phyloP scores from a whole-genome alignment of 2,113 vertebrate genomes.

The Pelecanus crispus region DNA sequence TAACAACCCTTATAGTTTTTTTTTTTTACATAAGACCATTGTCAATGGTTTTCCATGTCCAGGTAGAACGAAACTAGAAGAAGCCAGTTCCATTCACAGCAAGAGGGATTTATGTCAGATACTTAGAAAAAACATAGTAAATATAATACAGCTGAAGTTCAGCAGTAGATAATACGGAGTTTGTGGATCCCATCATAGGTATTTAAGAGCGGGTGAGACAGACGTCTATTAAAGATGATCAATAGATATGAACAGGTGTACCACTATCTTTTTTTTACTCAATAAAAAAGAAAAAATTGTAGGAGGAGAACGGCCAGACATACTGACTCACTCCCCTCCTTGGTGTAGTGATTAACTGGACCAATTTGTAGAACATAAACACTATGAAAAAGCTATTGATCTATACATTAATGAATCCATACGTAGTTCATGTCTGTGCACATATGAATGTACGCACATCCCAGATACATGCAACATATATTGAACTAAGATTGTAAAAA shows the following conservation, averaged over 20 bases:
- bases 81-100: background rate
- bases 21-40: background rate
- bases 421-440: background rate
- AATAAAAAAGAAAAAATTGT: background rate
- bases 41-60: background rate
- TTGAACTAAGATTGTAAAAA: background rate
- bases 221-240: background rate
- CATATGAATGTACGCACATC: background rate
- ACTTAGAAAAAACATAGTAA: background rate
- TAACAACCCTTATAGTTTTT: rapidly evolving
- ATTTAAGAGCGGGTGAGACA: background rate
- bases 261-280: background rate
- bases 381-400: background rate
- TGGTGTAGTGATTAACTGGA: background rate
- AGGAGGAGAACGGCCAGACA: background rate
- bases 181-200: background rate
- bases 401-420: background rate
- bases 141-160: background rate
- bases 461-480: background rate
- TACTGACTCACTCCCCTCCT: background rate
- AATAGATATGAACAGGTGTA: background rate
- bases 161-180: background rate
- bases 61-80: background rate
- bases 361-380: background rate
- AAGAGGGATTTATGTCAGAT: background rate